Base-by-base conservation (phyloP, 2,113 vertebrate species). In the Irena cyanogastra region DNA sequence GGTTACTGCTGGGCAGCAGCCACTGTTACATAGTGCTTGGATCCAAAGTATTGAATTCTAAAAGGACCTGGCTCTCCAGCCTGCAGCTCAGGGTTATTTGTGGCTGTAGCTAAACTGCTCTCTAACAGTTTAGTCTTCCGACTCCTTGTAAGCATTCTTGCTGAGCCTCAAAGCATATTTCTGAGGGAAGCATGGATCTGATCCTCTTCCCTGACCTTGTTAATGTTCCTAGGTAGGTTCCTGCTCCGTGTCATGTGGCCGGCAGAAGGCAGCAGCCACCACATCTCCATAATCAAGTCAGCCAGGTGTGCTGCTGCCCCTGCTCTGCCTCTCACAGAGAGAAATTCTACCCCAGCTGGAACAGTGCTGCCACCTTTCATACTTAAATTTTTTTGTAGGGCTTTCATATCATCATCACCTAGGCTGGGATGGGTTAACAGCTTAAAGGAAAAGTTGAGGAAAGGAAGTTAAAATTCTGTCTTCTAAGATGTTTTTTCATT, bases 21-120 rank as follows among this genome's bases (percentile, higher is more conserved):
- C 45, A 47, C 3, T 0, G 4, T 53, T 47, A 69, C 0, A 0
- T 21, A 37, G 23, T 61, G 20, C 33, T 31, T 72, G 23, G 16
- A 33, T 31, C 24, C 60, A 42, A 16, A 60, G 23, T 27, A 9
- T 2, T 17, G 31, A 11, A 1, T 63, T 53, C 49, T 52, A 13
- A 61, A 72, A 52, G n/a, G 11, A 54, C 33, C 16, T 89, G 61
- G 16, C 7, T 53, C 31, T 78, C 30, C 33, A 87, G 41, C 41
- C 78, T 27, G 15, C 42, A 57, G n/a, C 20, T 53, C 50, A 41
- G 42, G 31, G 11, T 41, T 63, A 9, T 47, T 66, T 78, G 18
- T 47, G 63, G 23, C 16, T 42, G 22, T 50, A 39, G 53, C 26
- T 37, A 35, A 84, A 81, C 20, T 53, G 10, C 3, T 79, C 3